phyloP scores from a whole-genome alignment of 2,797 vertebrate genomes.

The Anniella stebbinsi region DNA sequence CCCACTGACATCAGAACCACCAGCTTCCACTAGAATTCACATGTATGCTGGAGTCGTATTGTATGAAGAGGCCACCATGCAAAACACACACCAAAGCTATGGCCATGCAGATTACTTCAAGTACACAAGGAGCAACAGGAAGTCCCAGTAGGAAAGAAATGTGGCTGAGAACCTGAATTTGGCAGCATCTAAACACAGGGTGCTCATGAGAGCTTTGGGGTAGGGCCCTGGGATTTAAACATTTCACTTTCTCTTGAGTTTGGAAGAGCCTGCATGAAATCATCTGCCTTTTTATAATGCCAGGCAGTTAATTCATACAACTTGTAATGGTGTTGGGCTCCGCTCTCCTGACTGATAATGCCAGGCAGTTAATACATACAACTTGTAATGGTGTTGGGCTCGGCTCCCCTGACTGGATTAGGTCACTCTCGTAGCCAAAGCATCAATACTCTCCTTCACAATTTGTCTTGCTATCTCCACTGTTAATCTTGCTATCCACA shows the following conservation, averaged over 20 bases:
- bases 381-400: not conserved
- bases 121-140: not conserved
- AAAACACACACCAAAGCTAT: not conserved
- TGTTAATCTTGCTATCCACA: not conserved
- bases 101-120: not conserved
- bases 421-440: too few species aligned
- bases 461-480: not conserved
- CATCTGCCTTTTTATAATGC: too few species aligned
- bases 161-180: not conserved
- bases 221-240: not conserved
- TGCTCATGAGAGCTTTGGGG: not conserved
- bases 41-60: not conserved
- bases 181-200: not conserved
- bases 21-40: not conserved
- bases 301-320: not conserved
- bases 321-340: not conserved
- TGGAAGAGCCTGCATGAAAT: not conserved
- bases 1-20: too few species aligned
- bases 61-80: not conserved
- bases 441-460: not conserved
- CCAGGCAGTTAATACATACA: too few species aligned
- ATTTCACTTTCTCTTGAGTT: not conserved
- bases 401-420: not conserved
- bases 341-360: not conserved
- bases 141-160: not conserved